Conservation (phyloP, 92 coral and sea anemone genomes). For the Porites evermanni region DNA sequence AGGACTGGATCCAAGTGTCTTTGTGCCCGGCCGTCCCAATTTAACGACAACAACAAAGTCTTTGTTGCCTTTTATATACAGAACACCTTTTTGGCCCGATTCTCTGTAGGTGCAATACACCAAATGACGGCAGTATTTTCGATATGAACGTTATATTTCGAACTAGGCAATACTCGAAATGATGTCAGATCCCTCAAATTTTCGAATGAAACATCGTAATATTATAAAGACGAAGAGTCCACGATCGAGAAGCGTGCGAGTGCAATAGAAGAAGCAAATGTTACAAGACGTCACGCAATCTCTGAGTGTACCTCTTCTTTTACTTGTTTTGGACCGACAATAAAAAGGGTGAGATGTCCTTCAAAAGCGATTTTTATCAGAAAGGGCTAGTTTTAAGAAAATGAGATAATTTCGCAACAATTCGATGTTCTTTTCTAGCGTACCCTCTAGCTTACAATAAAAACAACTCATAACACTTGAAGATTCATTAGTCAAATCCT, state of each 20-base stretch:
- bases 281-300: conserved; percentile 10
- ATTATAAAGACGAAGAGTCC: neutral
- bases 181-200: neutral
- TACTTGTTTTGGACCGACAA: neutral
- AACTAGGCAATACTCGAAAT: neutral
- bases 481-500: neutral
- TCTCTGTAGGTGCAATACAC: conserved; percentile 34
- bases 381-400: neutral
- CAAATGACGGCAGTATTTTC: neutral
- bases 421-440: neutral
- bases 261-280: too few relatives aligned
- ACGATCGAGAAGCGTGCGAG: neutral
- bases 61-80: conserved; percentile 17
- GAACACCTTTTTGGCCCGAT: conserved; percentile 41
- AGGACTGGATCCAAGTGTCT: conserved; percentile 58
- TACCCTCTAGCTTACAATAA: neutral
- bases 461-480: neutral
- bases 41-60: conserved; percentile 47
- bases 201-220: neutral
- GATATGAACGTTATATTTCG: neutral
- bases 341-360: too few relatives aligned
- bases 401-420: neutral
- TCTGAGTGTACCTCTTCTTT: neutral
- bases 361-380: neutral
- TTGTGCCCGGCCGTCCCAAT: neutral